These are phyloP conservation scores for Kryptopterus vitreolus DNA, from an alignment of 2,797 vertebrate genomes.

Conservation along the genomic window DNA sequence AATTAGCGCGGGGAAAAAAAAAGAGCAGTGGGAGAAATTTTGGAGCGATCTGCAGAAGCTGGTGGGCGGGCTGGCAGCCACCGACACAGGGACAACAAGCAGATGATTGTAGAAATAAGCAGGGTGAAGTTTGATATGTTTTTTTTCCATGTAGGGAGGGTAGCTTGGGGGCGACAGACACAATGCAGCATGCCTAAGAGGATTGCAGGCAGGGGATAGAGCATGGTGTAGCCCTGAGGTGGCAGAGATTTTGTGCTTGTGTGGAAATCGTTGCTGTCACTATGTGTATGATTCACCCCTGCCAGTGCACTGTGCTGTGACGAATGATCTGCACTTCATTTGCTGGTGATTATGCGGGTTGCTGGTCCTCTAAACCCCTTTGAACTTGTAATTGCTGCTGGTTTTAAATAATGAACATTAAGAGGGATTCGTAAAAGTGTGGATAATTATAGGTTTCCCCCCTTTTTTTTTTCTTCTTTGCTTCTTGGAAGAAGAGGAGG, in stretches of 20 bases:
- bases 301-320: conserved; percentile 86
- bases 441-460: conserved; percentile 89
- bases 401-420: conserved; percentile 99
- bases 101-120: conserved; percentile 61
- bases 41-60: conserved; percentile 37
- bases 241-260: conserved; percentile 86
- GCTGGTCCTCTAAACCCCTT: conserved; percentile 96
- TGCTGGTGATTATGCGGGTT: conserved; percentile 95
- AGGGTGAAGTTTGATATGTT: conserved; percentile 61
- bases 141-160: conserved; percentile 54
- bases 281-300: conserved; percentile 89
- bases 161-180: conserved; percentile 41
- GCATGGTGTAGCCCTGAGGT: conserved; percentile 76
- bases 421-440: conserved; percentile 93
- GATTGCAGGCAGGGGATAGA: conserved; percentile 78
- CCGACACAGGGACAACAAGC: conserved; percentile 70
- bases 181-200: conserved; percentile 76
- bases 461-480: conserved; percentile 75
- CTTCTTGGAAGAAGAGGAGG: conserved; percentile 55
- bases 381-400: conserved; percentile 99
- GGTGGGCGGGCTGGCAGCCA: conserved; percentile 47
- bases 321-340: conserved; percentile 96
- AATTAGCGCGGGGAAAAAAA: conserved; percentile 49
- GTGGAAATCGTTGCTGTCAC: conserved; percentile 90
- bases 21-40: conserved; percentile 40